Percentiles rank a stretch among this genome's conserved stretches.
phyloP scores from a whole-genome alignment of 2,113 vertebrate genomes.

The Romanogobio albipinnatus region DNA sequence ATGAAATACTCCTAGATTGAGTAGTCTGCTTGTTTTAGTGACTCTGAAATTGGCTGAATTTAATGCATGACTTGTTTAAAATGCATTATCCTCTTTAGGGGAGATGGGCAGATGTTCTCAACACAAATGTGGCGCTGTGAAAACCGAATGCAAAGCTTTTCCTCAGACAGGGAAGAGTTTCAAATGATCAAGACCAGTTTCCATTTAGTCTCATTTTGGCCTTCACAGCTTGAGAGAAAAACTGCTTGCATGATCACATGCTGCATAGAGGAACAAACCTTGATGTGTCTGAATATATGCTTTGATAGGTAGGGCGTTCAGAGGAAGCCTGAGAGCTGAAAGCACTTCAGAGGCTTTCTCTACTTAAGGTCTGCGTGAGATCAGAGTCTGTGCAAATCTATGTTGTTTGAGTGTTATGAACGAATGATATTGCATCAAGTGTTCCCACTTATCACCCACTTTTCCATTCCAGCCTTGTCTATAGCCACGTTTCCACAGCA shows the following conservation, averaged over 20 bases:
- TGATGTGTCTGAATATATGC: neutral
- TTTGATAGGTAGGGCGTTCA: neutral
- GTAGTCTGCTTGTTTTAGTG: neutral
- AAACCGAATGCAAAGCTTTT: constrained; percentile 17
- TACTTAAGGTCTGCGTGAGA: constrained; percentile 2
- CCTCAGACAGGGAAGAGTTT: neutral
- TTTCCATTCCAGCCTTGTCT: neutral
- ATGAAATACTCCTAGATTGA: neutral
- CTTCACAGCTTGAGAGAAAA: neutral
- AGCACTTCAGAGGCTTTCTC: constrained; percentile 1
- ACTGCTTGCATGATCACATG: constrained; percentile 1
- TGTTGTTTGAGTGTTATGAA: constrained; percentile 17
- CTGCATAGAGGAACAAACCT: neutral
- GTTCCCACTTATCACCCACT: constrained; percentile 6
- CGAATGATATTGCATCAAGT: constrained; percentile 15
- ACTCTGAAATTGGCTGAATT: constrained; percentile 13
- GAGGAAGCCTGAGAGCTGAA: constrained; percentile 20
- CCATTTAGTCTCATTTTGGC: constrained; percentile 12
- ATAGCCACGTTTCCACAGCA: too few species aligned
- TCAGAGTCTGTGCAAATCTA: neutral
- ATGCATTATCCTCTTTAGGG: neutral
- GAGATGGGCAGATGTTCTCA: neutral
- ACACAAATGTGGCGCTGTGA: neutral
- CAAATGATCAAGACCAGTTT: neutral
- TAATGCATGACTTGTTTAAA: constrained; percentile 21